phyloP scores from a whole-genome alignment of 2,888 invertebrate species.

The Gisinianus flammeolus region DNA sequence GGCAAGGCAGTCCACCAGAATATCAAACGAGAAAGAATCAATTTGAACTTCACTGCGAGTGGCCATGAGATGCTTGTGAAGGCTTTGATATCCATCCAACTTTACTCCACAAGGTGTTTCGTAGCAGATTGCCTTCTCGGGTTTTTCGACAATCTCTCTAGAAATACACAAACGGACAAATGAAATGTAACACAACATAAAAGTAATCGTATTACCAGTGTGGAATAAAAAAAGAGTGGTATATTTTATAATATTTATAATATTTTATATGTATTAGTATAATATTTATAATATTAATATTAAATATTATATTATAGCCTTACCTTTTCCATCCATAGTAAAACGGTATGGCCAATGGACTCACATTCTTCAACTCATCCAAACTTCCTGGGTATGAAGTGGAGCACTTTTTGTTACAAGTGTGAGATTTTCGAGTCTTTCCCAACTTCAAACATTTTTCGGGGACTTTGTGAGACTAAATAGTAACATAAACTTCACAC shows the following conservation, averaged over 20 bases:
- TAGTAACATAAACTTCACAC: neutral
- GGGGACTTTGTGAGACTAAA: neutral
- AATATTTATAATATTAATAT: too few relatives aligned
- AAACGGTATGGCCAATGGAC: slow-evolving; percentile 46
- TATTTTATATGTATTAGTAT: too few relatives aligned
- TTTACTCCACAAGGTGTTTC: slow-evolving; percentile 84
- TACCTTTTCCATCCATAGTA: slow-evolving; percentile 49
- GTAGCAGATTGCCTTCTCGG: slow-evolving; percentile 62
- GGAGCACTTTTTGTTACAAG: slow-evolving; percentile 36
- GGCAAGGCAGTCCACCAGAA: slow-evolving; percentile 78
- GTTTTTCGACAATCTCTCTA: slow-evolving; percentile 59
- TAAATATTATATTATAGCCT: too few relatives aligned
- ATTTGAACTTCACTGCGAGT: slow-evolving; percentile 79
- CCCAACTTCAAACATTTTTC: neutral
- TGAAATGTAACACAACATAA: neutral
- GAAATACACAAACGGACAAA: neutral
- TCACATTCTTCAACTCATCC: slow-evolving; percentile 26
- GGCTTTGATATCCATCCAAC: slow-evolving; percentile 74
- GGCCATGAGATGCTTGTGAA: slow-evolving; percentile 74
- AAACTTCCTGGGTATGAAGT: slow-evolving; percentile 17
- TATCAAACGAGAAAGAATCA: slow-evolving; percentile 87
- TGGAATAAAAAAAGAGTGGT: neutral
- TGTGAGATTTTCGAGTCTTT: slow-evolving; percentile 38
- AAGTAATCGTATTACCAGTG: neutral
- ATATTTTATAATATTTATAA: neutral